Conservation (phyloP, 2,797 vertebrate species). For the Anabacerthia variegaticeps region DNA sequence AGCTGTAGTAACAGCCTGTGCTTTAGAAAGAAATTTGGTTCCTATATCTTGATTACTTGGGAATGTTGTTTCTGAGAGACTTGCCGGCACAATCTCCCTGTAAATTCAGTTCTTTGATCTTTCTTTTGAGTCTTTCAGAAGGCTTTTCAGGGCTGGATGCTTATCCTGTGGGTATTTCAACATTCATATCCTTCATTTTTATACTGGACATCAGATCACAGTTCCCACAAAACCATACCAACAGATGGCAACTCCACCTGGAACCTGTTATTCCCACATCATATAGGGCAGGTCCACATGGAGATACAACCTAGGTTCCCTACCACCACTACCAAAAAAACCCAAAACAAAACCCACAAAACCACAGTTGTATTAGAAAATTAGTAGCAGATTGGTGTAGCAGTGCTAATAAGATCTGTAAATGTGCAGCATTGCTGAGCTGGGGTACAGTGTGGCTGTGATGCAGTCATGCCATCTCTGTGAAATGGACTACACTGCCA, state of each 20-base stretch:
- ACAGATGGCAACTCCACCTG: neutral
- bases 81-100: neutral
- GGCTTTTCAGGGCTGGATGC: neutral
- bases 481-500: neutral
- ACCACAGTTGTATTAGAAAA: neutral
- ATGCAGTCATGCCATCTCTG: neutral
- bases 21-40: neutral
- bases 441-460: fast-evolving
- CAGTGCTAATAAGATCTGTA: neutral
- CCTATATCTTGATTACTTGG: neutral
- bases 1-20: neutral
- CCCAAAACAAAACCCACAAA: neutral
- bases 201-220: neutral
- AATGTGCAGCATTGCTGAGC: neutral
- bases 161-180: neutral
- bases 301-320: neutral
- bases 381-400: neutral
- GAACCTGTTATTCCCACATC: neutral
- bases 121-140: neutral
- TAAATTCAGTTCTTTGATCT: neutral
- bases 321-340: neutral
- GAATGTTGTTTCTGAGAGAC: neutral
- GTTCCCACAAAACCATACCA: neutral
- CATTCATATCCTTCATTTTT: neutral
- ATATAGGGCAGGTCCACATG: neutral